phyloP scores from a whole-genome alignment of 2,888 invertebrate species.

The Stenchaetothrips biformis region DNA sequence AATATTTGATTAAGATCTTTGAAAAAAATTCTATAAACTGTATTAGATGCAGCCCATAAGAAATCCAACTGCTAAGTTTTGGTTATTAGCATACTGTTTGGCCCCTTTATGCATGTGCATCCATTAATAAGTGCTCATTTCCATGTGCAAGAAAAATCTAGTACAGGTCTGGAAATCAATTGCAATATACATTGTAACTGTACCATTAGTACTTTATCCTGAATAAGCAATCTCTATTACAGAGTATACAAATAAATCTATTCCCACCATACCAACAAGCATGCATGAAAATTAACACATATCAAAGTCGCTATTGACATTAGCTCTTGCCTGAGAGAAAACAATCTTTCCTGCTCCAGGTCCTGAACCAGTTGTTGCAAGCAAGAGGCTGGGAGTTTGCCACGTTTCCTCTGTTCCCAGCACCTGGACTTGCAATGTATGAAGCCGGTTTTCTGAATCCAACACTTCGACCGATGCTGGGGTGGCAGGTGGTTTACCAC shows the following conservation, averaged over 20 bases:
- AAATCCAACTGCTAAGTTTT: no score
- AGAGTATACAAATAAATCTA: no score
- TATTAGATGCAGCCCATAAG: neutral
- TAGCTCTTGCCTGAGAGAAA: slow-evolving; percentile 67
- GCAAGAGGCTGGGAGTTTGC: slow-evolving; percentile 76
- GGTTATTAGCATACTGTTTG: no score
- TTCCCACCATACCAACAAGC: no score
- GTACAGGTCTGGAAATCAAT: no score
- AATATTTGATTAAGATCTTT: neutral
- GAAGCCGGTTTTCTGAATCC: slow-evolving; percentile 56
- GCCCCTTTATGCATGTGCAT: no score
- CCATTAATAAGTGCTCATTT: no score
- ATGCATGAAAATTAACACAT: neutral
- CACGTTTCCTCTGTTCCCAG: slow-evolving; percentile 80
- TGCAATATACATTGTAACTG: neutral
- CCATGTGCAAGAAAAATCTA: no score
- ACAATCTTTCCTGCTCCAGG: slow-evolving; percentile 61
- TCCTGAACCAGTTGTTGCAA: slow-evolving; percentile 55
- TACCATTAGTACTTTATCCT: neutral
- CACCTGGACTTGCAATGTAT: slow-evolving; percentile 69
- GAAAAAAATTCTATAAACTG: neutral
- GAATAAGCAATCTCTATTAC: no score
- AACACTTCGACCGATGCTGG: slow-evolving; percentile 50
- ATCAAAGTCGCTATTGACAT: no score
- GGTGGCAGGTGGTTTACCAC: slow-evolving; percentile 34